Conservation (phyloP, 2,888 invertebrate species). For the Biston betularia region DNA sequence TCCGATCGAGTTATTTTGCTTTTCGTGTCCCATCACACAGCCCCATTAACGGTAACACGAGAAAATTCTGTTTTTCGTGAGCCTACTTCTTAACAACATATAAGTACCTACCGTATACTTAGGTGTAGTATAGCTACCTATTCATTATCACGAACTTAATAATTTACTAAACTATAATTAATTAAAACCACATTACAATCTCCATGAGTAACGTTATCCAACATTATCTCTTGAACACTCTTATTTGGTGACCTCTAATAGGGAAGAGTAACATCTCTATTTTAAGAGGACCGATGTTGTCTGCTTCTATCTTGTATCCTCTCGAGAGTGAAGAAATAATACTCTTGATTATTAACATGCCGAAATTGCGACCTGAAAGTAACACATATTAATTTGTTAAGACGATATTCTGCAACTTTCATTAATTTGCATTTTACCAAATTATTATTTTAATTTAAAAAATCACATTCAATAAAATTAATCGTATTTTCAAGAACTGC, state of each 20-base stretch:
- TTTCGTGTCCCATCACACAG: too few species aligned
- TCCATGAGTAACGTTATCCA: conserved; percentile 2
- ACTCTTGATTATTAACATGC: conserved; percentile 76
- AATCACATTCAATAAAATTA: too few species aligned
- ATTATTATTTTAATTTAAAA: too few species aligned
- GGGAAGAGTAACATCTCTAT: conserved; percentile 75
- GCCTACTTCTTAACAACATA: too few species aligned
- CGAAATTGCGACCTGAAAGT: conserved; percentile 73
- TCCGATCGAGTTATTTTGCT: too few species aligned
- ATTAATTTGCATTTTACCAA: too few species aligned
- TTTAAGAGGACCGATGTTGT: conserved; percentile 68
- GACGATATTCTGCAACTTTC: too few species aligned
- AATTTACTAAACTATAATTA: background rate
- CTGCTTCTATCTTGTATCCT: conserved; percentile 66
- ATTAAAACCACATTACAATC: background rate
- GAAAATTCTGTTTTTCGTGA: too few species aligned
- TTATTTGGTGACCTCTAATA: conserved; percentile 69
- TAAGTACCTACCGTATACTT: background rate
- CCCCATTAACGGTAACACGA: too few species aligned
- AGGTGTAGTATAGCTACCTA: too few species aligned
- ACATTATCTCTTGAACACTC: conserved; percentile 47
- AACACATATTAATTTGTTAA: background rate
- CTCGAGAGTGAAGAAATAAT: conserved; percentile 68
- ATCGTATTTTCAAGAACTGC: too few species aligned
- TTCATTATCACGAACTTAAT: background rate